These are phyloP conservation scores for Pyxicephalus adspersus DNA, from an alignment of 2,113 vertebrate species.

Conservation along the genomic window DNA sequence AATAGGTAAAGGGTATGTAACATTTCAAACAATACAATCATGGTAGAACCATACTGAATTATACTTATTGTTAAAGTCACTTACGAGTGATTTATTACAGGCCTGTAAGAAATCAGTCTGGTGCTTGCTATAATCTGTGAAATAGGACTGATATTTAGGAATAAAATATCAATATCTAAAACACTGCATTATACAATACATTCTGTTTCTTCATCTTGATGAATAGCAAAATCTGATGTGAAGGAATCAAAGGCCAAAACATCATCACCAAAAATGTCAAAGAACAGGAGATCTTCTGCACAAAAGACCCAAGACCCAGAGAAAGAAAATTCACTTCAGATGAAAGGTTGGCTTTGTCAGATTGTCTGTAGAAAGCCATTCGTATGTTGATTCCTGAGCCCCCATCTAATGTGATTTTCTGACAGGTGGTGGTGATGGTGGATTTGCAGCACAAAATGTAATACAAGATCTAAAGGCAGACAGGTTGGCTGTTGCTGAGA, in stretches of 20 bases:
- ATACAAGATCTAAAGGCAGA: slow-evolving; percentile 10
- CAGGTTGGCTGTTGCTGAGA: slow-evolving; percentile 14
- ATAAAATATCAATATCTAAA: no score
- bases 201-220: not conserved
- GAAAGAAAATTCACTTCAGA: slow-evolving; percentile 32
- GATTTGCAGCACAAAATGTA: no score
- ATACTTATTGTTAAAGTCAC: no score
- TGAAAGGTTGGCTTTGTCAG: not conserved
- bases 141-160: no score
- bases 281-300: not conserved
- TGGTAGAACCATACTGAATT: no score
- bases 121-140: no score
- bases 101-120: no score
- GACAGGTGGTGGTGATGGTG: not conserved
- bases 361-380: no score
- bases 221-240: slow-evolving; percentile 9
- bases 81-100: no score
- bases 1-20: no score
- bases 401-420: not conserved
- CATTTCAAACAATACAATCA: no score
- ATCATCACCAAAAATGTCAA: slow-evolving; percentile 13
- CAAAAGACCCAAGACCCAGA: not conserved
- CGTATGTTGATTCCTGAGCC: not conserved
- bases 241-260: slow-evolving; percentile 18
- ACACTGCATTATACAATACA: no score